phyloP scores from a whole-genome alignment of 2,888 invertebrate species.

The Neuroscelio doddi region DNA sequence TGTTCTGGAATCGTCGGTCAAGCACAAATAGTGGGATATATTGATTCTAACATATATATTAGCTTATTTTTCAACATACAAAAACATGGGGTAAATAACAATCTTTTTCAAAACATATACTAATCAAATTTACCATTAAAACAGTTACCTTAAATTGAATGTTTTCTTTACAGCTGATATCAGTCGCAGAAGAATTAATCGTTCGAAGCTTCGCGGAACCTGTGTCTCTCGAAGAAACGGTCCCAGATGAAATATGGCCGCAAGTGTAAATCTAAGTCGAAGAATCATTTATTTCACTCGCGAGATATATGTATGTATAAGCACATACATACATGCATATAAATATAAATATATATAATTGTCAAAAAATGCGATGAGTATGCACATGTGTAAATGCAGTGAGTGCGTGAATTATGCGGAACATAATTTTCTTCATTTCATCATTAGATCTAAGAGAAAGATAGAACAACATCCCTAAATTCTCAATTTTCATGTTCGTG shows the following conservation, averaged over 20 bases:
- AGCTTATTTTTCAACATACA: constrained; percentile 86
- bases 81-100: constrained; percentile 80
- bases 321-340: constrained; percentile 13
- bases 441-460: not conserved
- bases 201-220: constrained; percentile 88
- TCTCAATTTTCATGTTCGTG: not conserved
- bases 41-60: constrained; percentile 84
- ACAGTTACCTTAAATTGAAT: constrained; percentile 7
- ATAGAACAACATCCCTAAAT: not conserved
- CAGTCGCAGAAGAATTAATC: constrained; percentile 90
- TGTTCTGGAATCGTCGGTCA: constrained; percentile 89
- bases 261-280: constrained; percentile 39
- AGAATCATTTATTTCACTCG: constrained; percentile 8
- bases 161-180: constrained; percentile 80
- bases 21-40: constrained; percentile 90
- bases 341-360: constrained; percentile 10
- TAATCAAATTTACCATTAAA: too few species aligned
- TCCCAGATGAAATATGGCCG: constrained; percentile 45
- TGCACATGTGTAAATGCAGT: not conserved
- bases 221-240: constrained; percentile 70
- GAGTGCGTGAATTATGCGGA: not conserved
- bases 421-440: not conserved
- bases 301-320: constrained; percentile 3
- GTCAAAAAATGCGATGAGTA: not conserved
- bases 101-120: too few species aligned